Evolutionary conservation across 2,113 vertebrate species (phyloP).

Genomic region (Theristicus caerulescens): DNA sequence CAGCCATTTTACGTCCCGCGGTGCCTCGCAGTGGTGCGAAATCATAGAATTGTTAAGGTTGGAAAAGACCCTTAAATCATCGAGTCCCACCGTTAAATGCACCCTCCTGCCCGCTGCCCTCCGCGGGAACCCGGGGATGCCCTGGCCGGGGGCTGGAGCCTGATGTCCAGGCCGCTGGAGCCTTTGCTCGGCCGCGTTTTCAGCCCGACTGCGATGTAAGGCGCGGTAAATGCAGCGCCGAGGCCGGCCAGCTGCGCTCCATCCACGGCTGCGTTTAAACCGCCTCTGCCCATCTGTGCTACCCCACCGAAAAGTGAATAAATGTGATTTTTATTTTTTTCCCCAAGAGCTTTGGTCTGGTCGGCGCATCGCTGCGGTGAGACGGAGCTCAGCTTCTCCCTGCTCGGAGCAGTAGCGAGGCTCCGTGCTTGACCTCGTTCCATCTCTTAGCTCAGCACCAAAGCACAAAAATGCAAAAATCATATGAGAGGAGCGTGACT

Average conservation of each 20-base stretch:
- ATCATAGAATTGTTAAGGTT: too few relatives aligned
- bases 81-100: too few relatives aligned
- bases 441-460: not conserved
- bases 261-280: fast-evolving
- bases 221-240: not conserved
- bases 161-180: not conserved
- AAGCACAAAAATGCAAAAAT: not conserved
- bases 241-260: not conserved
- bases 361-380: fast-evolving
- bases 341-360: not conserved
- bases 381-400: not conserved
- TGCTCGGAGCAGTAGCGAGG: not conserved
- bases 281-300: fast-evolving
- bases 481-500: fast-evolving
- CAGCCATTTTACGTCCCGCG: not conserved
- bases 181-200: not conserved
- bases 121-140: fast-evolving
- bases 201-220: fast-evolving
- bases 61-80: too few relatives aligned
- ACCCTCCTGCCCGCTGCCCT: not conserved
- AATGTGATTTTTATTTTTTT: not conserved
- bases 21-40: not conserved
- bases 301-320: not conserved
- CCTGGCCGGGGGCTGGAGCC: not conserved
- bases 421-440: not conserved